Evolutionary conservation across 2,888 invertebrate genomes (phyloP).

Genomic region (Himalopsyche anomala): DNA sequence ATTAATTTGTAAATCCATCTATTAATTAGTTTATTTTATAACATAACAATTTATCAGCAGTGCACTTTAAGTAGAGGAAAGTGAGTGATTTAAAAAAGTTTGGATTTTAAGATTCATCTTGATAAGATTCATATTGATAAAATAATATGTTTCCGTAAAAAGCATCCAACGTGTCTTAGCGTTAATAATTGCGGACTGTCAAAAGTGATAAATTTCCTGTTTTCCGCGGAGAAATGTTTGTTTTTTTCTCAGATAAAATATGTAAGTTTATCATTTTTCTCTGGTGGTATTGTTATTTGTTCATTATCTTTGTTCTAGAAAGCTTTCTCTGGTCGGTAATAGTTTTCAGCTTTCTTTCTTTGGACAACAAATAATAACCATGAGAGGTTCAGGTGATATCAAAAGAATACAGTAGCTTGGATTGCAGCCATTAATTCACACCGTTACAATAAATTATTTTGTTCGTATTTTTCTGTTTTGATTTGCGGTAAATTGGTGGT

Average conservation of each 20-base stretch:
- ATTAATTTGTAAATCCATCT: too few relatives aligned
- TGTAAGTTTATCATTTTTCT: constrained; percentile 54
- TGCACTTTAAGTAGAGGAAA: too few relatives aligned
- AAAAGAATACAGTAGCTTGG: constrained; percentile 56
- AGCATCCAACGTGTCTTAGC: background rate
- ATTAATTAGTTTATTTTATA: too few relatives aligned
- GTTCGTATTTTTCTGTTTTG: constrained; percentile 24
- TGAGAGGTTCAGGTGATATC: constrained; percentile 56
- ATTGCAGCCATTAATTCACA: constrained; percentile 59
- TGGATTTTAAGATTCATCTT: too few relatives aligned
- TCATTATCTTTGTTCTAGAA: constrained; percentile 45
- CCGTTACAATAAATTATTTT: constrained; percentile 36
- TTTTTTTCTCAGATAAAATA: constrained; percentile 51
- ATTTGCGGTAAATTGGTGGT: constrained; percentile 27
- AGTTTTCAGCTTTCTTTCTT: constrained; percentile 46
- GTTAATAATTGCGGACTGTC: background rate
- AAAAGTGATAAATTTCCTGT: background rate
- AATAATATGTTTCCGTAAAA: too few relatives aligned
- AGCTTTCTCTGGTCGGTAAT: constrained; percentile 32
- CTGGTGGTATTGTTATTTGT: constrained; percentile 46
- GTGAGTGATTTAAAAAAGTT: too few relatives aligned
- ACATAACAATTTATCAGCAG: too few relatives aligned
- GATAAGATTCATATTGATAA: too few relatives aligned
- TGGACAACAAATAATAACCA: constrained; percentile 36
- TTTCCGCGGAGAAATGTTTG: background rate